Conservation (phyloP, 2,797 vertebrate genomes). For the Podarcis siculus region DNA sequence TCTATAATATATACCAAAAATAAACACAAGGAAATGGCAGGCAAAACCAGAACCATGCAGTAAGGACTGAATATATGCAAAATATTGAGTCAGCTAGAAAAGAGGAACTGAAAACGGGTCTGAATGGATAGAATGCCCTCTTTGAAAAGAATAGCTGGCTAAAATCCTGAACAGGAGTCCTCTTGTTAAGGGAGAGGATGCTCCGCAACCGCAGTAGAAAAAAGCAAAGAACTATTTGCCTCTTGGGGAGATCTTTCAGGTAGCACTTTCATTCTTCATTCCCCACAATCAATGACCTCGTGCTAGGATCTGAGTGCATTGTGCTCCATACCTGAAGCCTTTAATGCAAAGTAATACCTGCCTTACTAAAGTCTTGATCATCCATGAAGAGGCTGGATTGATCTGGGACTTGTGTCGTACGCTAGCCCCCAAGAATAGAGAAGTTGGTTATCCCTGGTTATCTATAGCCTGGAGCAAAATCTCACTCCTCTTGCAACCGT, state of each 20-base stretch:
- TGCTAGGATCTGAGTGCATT: neutral
- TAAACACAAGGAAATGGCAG: neutral
- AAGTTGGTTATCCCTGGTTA: neutral
- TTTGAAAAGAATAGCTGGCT: neutral
- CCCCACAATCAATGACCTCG: neutral
- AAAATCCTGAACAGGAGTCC: neutral
- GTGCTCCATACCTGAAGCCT: neutral
- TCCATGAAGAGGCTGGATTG: neutral
- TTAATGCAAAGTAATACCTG: neutral
- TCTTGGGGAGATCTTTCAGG: neutral
- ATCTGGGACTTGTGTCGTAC: neutral
- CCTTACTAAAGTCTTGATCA: neutral
- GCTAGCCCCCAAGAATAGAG: accelerated
- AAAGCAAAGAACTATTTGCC: neutral
- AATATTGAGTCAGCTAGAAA: neutral
- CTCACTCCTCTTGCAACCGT: accelerated
- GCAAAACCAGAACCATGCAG: neutral
- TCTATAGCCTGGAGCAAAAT: neutral
- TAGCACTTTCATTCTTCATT: neutral
- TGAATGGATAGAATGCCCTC: neutral
- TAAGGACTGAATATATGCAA: neutral
- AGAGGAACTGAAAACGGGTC: neutral
- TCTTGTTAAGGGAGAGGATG: neutral
- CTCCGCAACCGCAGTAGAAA: neutral
- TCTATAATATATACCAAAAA: neutral